phyloP scores from a whole-genome alignment of 2,797 vertebrate genomes.

The Thripadectes ignobilis region DNA sequence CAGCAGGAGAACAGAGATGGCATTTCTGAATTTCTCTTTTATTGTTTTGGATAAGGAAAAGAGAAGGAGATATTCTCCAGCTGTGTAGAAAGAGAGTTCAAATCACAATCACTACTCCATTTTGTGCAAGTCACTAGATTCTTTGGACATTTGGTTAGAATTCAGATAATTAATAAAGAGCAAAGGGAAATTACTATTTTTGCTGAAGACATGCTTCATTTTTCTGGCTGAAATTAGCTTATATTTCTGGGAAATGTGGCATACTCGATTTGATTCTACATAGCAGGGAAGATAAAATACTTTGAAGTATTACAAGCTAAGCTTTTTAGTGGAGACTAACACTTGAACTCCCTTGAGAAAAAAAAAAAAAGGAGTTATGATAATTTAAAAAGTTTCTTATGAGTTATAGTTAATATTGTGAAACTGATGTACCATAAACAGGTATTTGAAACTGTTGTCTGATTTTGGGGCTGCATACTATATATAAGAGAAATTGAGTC shows the following conservation, averaged over 20 bases:
- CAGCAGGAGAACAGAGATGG: background rate
- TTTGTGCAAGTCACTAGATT: slow-evolving; percentile 1
- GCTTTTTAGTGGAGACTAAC: background rate
- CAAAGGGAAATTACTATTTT: slow-evolving; percentile 33
- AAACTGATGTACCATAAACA: background rate
- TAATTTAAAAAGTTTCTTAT: background rate
- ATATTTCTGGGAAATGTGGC: background rate
- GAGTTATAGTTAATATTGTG: background rate
- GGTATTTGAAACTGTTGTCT: background rate
- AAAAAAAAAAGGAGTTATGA: background rate
- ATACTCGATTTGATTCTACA: background rate
- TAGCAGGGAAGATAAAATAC: background rate
- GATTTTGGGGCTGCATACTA: background rate
- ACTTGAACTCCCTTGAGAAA: background rate
- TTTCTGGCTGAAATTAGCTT: background rate
- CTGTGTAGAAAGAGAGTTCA: background rate
- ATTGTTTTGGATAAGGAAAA: background rate
- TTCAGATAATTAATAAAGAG: slow-evolving; percentile 16
- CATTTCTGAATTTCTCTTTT: background rate
- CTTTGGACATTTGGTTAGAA: background rate
- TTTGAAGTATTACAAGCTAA: slow-evolving; percentile 6
- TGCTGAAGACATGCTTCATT: background rate
- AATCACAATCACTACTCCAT: background rate
- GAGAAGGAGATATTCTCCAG: slow-evolving; percentile 18
- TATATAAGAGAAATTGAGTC: rapidly evolving